Conservation (phyloP, 2,113 vertebrate species). For the Loxodonta africana region DNA sequence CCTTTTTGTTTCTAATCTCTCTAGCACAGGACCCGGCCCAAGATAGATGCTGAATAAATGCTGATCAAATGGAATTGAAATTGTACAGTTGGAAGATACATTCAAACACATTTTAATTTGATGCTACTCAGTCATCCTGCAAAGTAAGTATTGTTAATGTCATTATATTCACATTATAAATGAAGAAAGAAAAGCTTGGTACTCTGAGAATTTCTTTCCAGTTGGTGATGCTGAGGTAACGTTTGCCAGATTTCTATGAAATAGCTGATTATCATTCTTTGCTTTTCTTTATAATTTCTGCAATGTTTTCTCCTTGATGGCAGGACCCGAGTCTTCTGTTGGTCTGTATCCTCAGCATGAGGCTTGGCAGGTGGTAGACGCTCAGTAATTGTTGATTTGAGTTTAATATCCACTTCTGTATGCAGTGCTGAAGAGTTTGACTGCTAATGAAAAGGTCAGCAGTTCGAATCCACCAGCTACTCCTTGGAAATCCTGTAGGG, state of each 20-base stretch:
- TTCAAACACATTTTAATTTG: slow-evolving; percentile 31
- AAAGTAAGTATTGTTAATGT: slow-evolving; percentile 15
- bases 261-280: not conserved
- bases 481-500: too few relatives aligned
- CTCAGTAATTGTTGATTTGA: slow-evolving; percentile 12
- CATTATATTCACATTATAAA: slow-evolving; percentile 11
- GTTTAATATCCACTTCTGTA: not conserved
- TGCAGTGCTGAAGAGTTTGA: not conserved
- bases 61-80: slow-evolving; percentile 11
- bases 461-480: too few relatives aligned
- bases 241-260: slow-evolving; percentile 2
- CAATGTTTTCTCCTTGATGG: slow-evolving; percentile 5
- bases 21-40: not conserved
- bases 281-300: slow-evolving; percentile 34
- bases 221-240: not conserved
- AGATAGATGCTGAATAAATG: not conserved
- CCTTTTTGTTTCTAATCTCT: not conserved
- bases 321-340: not conserved
- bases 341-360: not conserved
- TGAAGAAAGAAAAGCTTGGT: not conserved
- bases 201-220: slow-evolving; percentile 11
- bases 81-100: not conserved
- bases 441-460: too few relatives aligned
- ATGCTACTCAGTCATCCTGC: not conserved
- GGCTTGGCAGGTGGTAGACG: not conserved